Conservation (phyloP, 2,113 vertebrate genomes). For the Pyxicephalus adspersus region DNA sequence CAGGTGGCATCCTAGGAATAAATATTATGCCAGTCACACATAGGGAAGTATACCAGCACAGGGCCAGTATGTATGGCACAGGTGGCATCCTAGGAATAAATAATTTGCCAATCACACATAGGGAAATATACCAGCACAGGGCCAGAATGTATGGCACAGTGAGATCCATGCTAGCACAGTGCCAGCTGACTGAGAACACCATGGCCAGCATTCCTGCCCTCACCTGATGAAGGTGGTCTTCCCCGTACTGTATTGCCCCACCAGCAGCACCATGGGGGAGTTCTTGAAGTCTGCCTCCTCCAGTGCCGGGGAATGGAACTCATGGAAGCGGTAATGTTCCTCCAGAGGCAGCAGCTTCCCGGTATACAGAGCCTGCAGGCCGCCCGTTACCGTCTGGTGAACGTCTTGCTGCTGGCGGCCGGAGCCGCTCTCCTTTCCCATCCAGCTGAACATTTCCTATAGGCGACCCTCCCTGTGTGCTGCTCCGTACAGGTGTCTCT, state of each 20-base stretch:
- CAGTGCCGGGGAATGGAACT: conserved; percentile 95
- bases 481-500: background rate
- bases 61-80: too few species aligned
- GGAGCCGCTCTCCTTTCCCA: conserved; percentile 78
- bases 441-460: conserved; percentile 85
- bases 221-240: conserved; percentile 96
- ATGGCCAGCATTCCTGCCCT: too few species aligned
- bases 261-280: conserved; percentile 95
- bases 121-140: too few species aligned
- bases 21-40: too few species aligned
- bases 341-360: conserved; percentile 93
- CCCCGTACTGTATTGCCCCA: conserved; percentile 96
- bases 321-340: conserved; percentile 95
- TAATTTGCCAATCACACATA: too few species aligned
- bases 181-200: too few species aligned
- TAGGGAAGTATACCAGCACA: too few species aligned
- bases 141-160: too few species aligned
- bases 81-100: too few species aligned
- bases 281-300: conserved; percentile 98
- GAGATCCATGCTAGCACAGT: too few species aligned
- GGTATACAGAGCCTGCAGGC: conserved; percentile 86
- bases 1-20: too few species aligned
- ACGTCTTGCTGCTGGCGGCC: conserved; percentile 77
- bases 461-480: background rate
- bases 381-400: conserved; percentile 92